These are phyloP conservation scores for Diplosoma virens DNA, from an alignment of 23 tunicate species.

Conservation along the genomic window DNA sequence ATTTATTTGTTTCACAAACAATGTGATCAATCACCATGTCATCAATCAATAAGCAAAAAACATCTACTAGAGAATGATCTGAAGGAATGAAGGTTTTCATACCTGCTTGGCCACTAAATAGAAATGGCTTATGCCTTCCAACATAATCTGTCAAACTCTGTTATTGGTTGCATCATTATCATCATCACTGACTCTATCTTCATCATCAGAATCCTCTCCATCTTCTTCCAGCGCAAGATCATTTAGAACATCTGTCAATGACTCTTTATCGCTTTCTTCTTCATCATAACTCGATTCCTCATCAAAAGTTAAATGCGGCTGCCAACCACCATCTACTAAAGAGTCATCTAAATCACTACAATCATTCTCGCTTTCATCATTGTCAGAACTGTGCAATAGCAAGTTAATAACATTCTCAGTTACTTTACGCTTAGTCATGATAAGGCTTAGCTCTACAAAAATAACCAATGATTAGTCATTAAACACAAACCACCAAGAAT, in stretches of 20 bases:
- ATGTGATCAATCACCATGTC: neutral
- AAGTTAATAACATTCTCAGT: neutral
- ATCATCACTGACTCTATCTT: constrained; percentile 11
- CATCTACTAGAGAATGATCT: constrained; percentile 13
- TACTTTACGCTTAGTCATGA: neutral
- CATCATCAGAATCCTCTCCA: constrained; percentile 2
- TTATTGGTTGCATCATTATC: neutral
- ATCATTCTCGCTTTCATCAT: neutral
- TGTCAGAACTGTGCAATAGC: neutral
- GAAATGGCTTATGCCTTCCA: neutral
- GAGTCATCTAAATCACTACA: constrained; percentile 24
- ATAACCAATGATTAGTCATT: too few species aligned
- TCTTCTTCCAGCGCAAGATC: neutral
- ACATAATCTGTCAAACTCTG: neutral
- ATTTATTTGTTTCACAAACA: too few species aligned
- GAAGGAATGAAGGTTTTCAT: constrained; percentile 14
- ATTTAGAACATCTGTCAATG: neutral
- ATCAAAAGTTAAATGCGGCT: constrained; percentile 22
- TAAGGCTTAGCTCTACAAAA: too few species aligned
- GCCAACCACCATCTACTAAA: constrained; percentile 18
- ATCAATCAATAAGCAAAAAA: constrained; percentile 8
- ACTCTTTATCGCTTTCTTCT: constrained; percentile 28
- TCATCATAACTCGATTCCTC: constrained; percentile 23
- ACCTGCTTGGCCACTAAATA: neutral
- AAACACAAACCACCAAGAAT: too few species aligned